These are phyloP conservation scores for Rhamnusium bicolor DNA, from an alignment of 2,888 invertebrate species.

Conservation along the genomic window DNA sequence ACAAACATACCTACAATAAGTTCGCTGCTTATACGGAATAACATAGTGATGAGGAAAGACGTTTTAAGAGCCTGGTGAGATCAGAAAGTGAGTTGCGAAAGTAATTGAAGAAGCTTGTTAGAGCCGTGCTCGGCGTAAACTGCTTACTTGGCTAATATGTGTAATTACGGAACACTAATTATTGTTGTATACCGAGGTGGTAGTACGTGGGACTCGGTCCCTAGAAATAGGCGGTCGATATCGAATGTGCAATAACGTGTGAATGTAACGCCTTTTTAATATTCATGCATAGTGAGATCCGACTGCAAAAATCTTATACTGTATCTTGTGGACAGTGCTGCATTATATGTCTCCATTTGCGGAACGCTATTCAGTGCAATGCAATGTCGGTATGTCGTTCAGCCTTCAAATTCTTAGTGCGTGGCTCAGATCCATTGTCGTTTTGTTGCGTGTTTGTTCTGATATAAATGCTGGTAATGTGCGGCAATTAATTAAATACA, in stretches of 20 bases:
- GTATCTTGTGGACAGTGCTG: background rate
- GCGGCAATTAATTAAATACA: background rate
- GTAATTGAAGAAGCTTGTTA: conserved; percentile 42
- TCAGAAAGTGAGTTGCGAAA: conserved; percentile 36
- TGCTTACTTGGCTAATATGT: conserved; percentile 27
- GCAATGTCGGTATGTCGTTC: conserved; percentile 50
- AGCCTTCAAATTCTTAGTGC: conserved; percentile 57
- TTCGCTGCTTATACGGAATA: background rate
- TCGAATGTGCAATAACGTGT: background rate
- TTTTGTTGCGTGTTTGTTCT: background rate
- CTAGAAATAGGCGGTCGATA: background rate
- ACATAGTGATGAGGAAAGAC: background rate
- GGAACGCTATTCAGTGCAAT: conserved; percentile 35
- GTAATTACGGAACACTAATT: conserved; percentile 36
- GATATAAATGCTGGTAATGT: background rate
- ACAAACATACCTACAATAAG: background rate
- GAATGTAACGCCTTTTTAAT: background rate
- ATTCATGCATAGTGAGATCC: background rate
- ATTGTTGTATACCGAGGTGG: conserved; percentile 1
- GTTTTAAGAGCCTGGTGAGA: background rate
- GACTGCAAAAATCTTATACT: background rate
- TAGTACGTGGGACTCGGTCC: background rate
- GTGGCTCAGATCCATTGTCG: conserved; percentile 48
- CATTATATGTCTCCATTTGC: conserved; percentile 1
- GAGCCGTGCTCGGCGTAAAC: conserved; percentile 22